Base-by-base conservation (phyloP, 2,888 invertebrate species). In the Hirtodrosophila cameraria region DNA sequence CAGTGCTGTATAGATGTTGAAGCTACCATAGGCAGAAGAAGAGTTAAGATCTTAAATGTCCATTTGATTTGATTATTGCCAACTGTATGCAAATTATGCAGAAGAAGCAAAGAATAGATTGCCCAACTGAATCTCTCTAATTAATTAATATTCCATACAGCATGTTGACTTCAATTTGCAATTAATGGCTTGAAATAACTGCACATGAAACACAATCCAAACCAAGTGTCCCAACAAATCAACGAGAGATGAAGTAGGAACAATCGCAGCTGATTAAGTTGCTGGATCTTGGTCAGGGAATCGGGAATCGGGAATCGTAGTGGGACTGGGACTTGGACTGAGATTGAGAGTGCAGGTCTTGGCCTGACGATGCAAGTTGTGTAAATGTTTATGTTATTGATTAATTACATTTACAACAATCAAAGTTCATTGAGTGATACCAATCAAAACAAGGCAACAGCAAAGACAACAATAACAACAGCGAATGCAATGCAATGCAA, bases 331-430 rank as follows among this genome's bases (percentile, higher is more conserved):
- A 43, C 9, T 33, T 30, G 12, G 23, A 48, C 8, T 23, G 43
- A 12, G 30, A 43, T 5, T 33, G 23, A n/a, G 23, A 48, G 7
- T 23, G 16, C n/a, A 25, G 27, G 38, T 39, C 60, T 25, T 16
- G 43, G 31, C 6, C 30, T 28, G 38, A 41, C 16, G 50, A 18
- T 59, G 61, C 36, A 42, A 42, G 61, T 53, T 76, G 78, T 74
- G 78, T 71, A 81, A 79, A 77, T 79, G 78, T 84, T 79, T 84
- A 61, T 72, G 70, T 86, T 80, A 86, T 86, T 83, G 83, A 83
- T 83, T 86, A 86, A 86, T 86, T 85, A 76, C 87, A 74, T 86
- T 82, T 86, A 80, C 79, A 83, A 71, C 79, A 83, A 82, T 85
- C 87, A 74, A 69, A 82, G 83, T 67, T 68, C 82, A 82, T 80